Evolutionary conservation across 2,888 invertebrate genomes (phyloP), one percentile per base, ranked within the genome.

Genomic region (Lepeophtheirus nordmannii): DNA sequence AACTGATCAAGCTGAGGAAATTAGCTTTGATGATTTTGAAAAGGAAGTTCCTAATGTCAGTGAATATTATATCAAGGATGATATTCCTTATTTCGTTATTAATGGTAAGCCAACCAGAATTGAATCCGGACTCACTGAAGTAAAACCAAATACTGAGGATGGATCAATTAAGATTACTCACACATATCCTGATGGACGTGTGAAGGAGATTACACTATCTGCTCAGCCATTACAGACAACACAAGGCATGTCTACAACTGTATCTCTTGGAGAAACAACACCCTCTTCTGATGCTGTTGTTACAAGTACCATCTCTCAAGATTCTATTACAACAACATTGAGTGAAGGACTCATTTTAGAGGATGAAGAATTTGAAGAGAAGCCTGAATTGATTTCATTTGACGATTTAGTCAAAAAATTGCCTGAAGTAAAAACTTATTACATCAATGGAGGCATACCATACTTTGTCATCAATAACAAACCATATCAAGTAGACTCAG

Each of bases 11-110:
- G 53, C 8, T 46, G 8, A 46, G 17, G 53, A 46, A n/a, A 46
- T 46, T 46, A n/a, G n/a, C 53, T 46, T 46, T 17, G 53, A 46
- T n/a, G 53, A 46, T n/a, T 46, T 46, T 14, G 53, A 46, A 17
- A 46, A 46, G 17, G 53, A 46, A 5, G n/a, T 46, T 46, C 53
- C 53, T n/a, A 46, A 46, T 14, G 53, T 46, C 8, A 17, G n/a
- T 46, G 53, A 17, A 46, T 46, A 46, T 46, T 46, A n/a, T 8
- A 17, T n/a, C 5, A 46, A 46, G 53, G 53, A 46, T 17, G 53
- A 8, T 5, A 8, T n/a, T n/a, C 14, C 53, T n/a, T 46, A 46
- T 46, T 46, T 46, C 53, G 17, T 46, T 3, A 46, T 46, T 46
- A 17, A 46, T 46, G 8, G 8, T 46, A 46, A 46, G 8, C 53